phyloP scores from a whole-genome alignment of 2,888 invertebrate genomes.

The Seira musarum region DNA sequence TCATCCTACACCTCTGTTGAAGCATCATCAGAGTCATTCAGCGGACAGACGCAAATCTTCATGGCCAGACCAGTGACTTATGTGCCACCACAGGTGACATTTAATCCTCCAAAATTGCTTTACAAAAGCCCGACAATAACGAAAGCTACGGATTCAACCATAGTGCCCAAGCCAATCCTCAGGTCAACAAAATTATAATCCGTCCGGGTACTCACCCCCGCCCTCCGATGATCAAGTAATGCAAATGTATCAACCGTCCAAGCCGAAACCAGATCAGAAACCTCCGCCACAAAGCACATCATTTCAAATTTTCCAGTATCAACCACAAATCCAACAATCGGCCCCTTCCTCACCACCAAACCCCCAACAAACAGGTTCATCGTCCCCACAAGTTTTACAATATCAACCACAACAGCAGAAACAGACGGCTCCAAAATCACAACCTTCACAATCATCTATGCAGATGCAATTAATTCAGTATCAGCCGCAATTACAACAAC shows the following conservation, averaged over 20 bases:
- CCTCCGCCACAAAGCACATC: constrained; percentile 22
- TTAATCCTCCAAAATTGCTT: constrained; percentile 32
- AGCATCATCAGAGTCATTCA: constrained; percentile 7
- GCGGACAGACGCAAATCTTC: neutral
- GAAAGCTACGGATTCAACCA: neutral
- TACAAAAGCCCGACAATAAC: constrained; percentile 27
- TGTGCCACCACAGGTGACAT: constrained; percentile 23
- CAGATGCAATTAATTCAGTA: neutral
- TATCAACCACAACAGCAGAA: too few species aligned
- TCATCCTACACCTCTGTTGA: too few species aligned
- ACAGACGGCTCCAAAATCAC: too few species aligned
- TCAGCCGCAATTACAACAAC: neutral
- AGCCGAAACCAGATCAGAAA: too few species aligned
- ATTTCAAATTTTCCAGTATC: constrained; percentile 8
- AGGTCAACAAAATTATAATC: neutral
- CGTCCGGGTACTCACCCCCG: neutral
- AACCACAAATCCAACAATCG: neutral
- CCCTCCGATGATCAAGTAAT: neutral
- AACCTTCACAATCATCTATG: too few species aligned
- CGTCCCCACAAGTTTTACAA: too few species aligned
- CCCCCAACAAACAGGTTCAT: too few species aligned
- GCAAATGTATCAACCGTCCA: too few species aligned
- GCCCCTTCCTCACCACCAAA: neutral
- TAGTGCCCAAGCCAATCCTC: neutral
- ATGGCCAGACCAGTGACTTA: constrained; percentile 30